Evolutionary conservation across 2,888 invertebrate genomes (phyloP).

Genomic region (Leptopilina drosophilae): DNA sequence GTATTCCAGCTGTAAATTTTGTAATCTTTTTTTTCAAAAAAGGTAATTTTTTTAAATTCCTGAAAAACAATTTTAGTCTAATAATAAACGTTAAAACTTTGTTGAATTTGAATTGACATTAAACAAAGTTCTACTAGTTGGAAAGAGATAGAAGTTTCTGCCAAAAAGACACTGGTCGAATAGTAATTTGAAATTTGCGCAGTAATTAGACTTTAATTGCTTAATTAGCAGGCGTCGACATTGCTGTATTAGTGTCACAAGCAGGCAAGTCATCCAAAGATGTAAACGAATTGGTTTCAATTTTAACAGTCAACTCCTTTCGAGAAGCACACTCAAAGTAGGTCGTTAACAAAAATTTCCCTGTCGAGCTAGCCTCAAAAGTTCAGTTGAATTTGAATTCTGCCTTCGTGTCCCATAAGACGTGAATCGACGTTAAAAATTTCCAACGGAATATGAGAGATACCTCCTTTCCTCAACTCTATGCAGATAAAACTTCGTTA

Average conservation of each 20-base stretch:
- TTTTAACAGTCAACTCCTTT: slow-evolving; percentile 50
- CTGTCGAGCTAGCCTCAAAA: slow-evolving; percentile 41
- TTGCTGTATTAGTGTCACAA: slow-evolving; percentile 55
- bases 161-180: slow-evolving; percentile 48
- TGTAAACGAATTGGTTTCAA: slow-evolving; percentile 57
- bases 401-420: slow-evolving; percentile 15
- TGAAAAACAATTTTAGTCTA: too few species aligned
- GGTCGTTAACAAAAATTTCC: slow-evolving; percentile 49
- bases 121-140: slow-evolving; percentile 38
- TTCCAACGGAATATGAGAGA: slow-evolving; percentile 53
- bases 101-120: too few species aligned
- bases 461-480: slow-evolving; percentile 33
- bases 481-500: slow-evolving; percentile 39
- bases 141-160: slow-evolving; percentile 48
- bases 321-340: slow-evolving; percentile 41
- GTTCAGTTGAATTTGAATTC: slow-evolving; percentile 47
- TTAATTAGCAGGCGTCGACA: slow-evolving; percentile 60
- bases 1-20: too few species aligned
- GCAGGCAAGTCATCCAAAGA: slow-evolving; percentile 53
- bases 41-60: too few species aligned
- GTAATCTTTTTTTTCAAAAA: too few species aligned
- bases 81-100: too few species aligned
- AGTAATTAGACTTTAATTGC: slow-evolving; percentile 61
- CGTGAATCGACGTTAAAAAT: slow-evolving; percentile 41
- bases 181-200: slow-evolving; percentile 48